Evolutionary conservation across 2,797 vertebrate species (phyloP), one percentile per base, ranked within the genome.

Genomic region (Pseudopleuronectes americanus): DNA sequence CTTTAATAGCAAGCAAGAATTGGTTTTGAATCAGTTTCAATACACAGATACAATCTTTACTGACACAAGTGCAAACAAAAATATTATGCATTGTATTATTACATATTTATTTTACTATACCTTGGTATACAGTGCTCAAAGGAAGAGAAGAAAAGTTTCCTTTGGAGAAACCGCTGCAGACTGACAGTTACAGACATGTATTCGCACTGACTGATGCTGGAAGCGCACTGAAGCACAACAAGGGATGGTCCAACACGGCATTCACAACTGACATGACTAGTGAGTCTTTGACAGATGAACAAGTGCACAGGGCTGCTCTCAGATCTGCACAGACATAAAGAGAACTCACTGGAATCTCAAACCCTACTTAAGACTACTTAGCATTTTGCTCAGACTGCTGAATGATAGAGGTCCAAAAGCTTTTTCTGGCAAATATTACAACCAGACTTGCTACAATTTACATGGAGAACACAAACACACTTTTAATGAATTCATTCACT

Each of bases 241-340:
- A 51, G 47, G 63, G 17, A 76, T 54, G 58, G 67, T 79, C 63
- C 10, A 33, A 70, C 68, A 74, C 61, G 72, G 69, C 65, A 64
- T 21, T 66, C 55, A 41, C 69, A 67, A 68, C 68, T 71, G 72
- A 55, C 62, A 57, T 57, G 61, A 65, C 58, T 38, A 21, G 23
- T 9, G 10, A 54, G 49, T 59, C 36, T 74, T 47, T 76, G 64
- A 84, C 72, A 68, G 68, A 52, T 36, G 55, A 56, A 54, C 24
- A 41, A 49, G 74, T 49, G 57, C 54, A 51, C 36, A 52, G 56
- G 51, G 12, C 53, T 63, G 53, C 6, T 53, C 68, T 60, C 13
- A 38, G 53, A 75, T 76, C 65, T 76, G 65, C 68, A 51, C 63
- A 57, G 54, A 56, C 36, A 31, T 19, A 49, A 60, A 71, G 33